Evolutionary conservation across 2,113 vertebrate species (phyloP).

Genomic region (Albula glossodonta): DNA sequence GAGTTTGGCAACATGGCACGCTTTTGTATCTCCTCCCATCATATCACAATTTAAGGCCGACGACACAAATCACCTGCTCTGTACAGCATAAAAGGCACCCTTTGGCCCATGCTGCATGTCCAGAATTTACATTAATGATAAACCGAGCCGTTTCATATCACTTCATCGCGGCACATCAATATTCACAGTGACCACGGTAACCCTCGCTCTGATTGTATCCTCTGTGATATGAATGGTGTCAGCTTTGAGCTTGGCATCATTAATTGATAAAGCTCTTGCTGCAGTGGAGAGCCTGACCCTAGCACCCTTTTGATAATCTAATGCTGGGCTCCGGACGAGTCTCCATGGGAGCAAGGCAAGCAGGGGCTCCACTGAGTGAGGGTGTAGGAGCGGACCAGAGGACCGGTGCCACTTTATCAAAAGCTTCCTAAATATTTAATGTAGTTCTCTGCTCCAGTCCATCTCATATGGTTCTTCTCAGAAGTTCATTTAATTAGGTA

Average conservation of each 20-base stretch:
- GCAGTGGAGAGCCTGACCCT: background rate
- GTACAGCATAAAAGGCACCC: background rate
- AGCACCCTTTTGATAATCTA: background rate
- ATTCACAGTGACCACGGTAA: background rate
- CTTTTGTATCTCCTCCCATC: background rate
- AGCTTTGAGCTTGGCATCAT: background rate
- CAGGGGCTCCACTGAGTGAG: background rate
- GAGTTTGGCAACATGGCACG: background rate
- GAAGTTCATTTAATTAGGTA: slow-evolving; percentile 2
- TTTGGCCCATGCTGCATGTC: background rate
- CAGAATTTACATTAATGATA: background rate
- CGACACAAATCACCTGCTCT: background rate
- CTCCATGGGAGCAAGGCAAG: background rate
- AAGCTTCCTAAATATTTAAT: background rate
- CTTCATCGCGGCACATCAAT: background rate
- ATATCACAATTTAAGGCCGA: no score
- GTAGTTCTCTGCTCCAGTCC: background rate
- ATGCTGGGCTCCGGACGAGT: background rate
- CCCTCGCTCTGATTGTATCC: background rate
- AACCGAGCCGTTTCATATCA: background rate
- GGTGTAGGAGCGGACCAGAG: background rate
- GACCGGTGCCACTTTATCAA: background rate
- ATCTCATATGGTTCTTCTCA: background rate
- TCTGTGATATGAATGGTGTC: background rate
- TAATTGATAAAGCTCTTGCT: background rate